Evolutionary conservation across 2,113 vertebrate genomes (phyloP).

Genomic region (Phrynosoma platyrhinos): DNA sequence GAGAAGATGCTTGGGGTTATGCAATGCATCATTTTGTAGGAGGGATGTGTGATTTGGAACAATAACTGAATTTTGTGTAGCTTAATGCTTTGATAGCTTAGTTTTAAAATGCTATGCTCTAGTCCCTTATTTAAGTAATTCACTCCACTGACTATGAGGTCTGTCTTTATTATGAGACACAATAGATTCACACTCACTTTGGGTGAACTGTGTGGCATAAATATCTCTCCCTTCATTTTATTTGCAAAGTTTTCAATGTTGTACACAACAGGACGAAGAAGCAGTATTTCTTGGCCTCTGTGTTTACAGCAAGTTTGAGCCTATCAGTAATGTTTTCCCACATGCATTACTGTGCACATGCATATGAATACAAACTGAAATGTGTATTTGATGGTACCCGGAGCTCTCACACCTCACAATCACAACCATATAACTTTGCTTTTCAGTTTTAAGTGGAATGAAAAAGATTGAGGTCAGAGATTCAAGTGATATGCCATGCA

Average conservation of each 20-base stretch:
- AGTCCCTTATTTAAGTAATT: neutral
- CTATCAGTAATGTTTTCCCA: neutral
- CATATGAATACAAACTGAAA: neutral
- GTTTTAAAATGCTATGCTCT: neutral
- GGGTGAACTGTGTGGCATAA: neutral
- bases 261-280: neutral
- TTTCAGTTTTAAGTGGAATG: neutral
- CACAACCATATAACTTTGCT: neutral
- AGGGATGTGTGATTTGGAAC: conserved; percentile 17
- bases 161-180: neutral
- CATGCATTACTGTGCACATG: neutral
- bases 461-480: neutral
- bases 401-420: neutral
- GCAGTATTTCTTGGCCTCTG: neutral
- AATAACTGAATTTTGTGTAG: neutral
- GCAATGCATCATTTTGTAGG: neutral
- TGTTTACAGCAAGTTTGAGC: no score
- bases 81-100: neutral
- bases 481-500: neutral
- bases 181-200: neutral
- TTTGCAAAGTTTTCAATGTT: neutral
- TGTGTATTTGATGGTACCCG: neutral
- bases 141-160: neutral
- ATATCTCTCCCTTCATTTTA: neutral
- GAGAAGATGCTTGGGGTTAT: conserved; percentile 28